phyloP scores from a whole-genome alignment of 2,888 invertebrate species.

The Oxytorus armatus region DNA sequence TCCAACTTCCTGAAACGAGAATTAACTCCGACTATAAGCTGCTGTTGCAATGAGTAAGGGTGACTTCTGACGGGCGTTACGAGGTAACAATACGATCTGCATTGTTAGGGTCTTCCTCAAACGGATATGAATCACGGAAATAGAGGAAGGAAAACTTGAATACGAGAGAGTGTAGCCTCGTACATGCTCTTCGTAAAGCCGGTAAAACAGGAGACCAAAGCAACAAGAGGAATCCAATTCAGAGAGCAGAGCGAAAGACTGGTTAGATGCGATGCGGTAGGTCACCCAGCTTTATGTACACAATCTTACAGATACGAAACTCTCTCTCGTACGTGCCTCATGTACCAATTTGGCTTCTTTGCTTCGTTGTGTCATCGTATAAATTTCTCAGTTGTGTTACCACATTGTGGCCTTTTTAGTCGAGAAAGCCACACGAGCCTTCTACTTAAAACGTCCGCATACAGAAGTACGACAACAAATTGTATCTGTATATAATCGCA shows the following conservation, averaged over 20 bases:
- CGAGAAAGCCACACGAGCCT: too few relatives aligned
- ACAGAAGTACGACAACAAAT: too few relatives aligned
- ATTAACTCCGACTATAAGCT: too few relatives aligned
- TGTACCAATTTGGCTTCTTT: constrained; percentile 5
- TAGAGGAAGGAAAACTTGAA: constrained; percentile 5
- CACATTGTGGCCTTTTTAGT: neutral
- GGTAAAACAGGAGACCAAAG: neutral
- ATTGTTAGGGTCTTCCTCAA: neutral
- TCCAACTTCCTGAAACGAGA: too few relatives aligned
- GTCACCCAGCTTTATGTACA: constrained; percentile 4
- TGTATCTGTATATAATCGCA: too few relatives aligned
- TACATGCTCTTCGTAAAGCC: neutral
- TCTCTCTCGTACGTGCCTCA: neutral
- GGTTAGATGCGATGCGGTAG: too few relatives aligned
- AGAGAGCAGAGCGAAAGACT: neutral
- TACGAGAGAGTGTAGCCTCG: constrained; percentile 7
- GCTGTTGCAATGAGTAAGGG: neutral
- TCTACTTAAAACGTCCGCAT: too few relatives aligned
- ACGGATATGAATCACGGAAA: constrained; percentile 5
- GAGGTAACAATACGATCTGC: too few relatives aligned
- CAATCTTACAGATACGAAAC: neutral
- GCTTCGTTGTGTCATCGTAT: neutral
- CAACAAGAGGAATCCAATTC: neutral
- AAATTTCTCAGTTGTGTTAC: neutral
- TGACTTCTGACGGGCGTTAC: neutral